These are phyloP conservation scores for Trachelipus rathkii DNA, from an alignment of 1,140 invertebrate genomes.

Conservation along the genomic window DNA sequence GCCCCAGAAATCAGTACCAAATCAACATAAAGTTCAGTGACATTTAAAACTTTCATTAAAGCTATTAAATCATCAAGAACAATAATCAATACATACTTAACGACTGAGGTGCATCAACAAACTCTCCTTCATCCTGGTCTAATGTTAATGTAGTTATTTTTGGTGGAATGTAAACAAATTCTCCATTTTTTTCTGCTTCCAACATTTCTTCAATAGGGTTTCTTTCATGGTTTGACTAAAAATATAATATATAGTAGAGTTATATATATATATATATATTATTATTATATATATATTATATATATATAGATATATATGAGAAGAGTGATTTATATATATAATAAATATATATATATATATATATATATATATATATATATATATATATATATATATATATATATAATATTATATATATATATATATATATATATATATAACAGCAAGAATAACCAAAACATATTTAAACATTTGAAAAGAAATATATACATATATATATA, in stretches of 20 bases:
- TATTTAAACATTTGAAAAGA: no score
- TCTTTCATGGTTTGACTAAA: slow-evolving; percentile 65
- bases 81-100: background rate
- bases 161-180: slow-evolving; percentile 50
- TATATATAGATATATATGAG: slow-evolving; percentile 18
- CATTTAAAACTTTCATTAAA: no score
- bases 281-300: slow-evolving; percentile 18
- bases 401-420: no score
- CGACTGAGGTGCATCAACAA: slow-evolving; percentile 37
- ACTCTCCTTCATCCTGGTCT: slow-evolving; percentile 34
- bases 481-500: no score
- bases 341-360: slow-evolving; percentile 12
- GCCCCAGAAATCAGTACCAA: no score
- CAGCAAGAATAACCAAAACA: no score
- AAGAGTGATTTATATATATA: slow-evolving; percentile 13
- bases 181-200: slow-evolving; percentile 56
- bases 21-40: no score
- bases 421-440: slow-evolving; percentile 27
- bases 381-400: no score
- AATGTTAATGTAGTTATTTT: background rate
- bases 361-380: no score
- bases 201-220: slow-evolving; percentile 69
- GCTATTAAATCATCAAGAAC: no score
- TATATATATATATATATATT: slow-evolving; percentile 24
- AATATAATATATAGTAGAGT: no score